Evolutionary conservation across 2,888 invertebrate species (phyloP).

Genomic region (Philonicus albiceps): DNA sequence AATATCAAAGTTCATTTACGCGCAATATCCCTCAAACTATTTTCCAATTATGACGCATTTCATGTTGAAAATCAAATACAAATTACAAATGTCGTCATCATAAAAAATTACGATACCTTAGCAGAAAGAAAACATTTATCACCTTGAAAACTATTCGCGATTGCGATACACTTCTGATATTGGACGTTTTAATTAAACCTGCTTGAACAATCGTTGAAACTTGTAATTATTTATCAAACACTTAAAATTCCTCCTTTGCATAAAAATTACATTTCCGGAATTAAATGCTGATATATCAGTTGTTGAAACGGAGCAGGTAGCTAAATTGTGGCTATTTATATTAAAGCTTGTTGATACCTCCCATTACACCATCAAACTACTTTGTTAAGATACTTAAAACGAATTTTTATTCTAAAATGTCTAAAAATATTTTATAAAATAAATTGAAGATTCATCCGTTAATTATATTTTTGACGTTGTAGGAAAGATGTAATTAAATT

Average conservation of each 20-base stretch:
- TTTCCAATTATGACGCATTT: neutral
- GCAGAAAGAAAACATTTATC: neutral
- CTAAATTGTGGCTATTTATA: neutral
- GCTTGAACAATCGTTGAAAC: neutral
- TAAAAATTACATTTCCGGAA: neutral
- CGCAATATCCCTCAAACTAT: neutral
- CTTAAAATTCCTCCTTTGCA: neutral
- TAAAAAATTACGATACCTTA: neutral
- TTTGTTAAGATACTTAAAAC: too few relatives aligned
- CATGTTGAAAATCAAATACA: neutral
- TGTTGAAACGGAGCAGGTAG: neutral
- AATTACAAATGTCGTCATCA: neutral
- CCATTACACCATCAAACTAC: too few relatives aligned
- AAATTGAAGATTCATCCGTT: neutral
- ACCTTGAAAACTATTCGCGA: neutral
- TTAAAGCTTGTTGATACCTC: neutral
- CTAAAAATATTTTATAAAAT: too few relatives aligned
- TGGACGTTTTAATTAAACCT: neutral
- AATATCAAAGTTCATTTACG: neutral
- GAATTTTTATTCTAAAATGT: too few relatives aligned
- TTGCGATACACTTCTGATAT: neutral
- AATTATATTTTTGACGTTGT: neutral
- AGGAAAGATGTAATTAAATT: too few relatives aligned
- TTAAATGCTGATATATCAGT: neutral
- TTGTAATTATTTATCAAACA: neutral